A percentile compares a stretch with the other conserved stretches of the same genome.
These are phyloP conservation scores for Cataglyphis hispanica DNA, from an alignment of 1,140 invertebrate species.

Conservation along the genomic window DNA sequence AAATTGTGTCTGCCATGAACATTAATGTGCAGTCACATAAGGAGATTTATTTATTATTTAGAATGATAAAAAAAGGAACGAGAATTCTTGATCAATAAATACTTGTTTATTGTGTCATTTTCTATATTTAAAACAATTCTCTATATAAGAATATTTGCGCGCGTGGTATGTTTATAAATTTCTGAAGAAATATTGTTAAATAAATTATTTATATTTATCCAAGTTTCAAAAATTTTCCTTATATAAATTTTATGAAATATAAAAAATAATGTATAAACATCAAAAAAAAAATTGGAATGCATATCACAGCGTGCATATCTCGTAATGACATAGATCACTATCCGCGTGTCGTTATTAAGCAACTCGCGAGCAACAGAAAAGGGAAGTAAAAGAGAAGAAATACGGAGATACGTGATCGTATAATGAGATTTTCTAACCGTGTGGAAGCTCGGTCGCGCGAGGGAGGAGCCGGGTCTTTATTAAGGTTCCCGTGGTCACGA, in stretches of 20 bases:
- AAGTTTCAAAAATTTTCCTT: conserved; percentile 8
- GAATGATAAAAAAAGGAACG: not conserved
- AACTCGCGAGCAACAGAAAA: conserved; percentile 15
- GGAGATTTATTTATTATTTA: conserved; percentile 45
- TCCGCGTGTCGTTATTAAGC: conserved; percentile 54
- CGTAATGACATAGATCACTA: conserved; percentile 44
- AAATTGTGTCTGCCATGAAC: conserved; percentile 70
- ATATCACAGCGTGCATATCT: conserved; percentile 18
- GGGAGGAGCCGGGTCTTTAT: conserved; percentile 71
- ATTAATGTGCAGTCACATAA: conserved; percentile 56
- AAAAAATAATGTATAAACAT: conserved; percentile 27
- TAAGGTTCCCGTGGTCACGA: conserved; percentile 77
- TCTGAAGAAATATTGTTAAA: not conserved
- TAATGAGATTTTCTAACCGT: conserved; percentile 81
- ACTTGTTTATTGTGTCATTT: not conserved
- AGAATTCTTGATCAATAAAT: not conserved
- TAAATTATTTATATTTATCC: not conserved
- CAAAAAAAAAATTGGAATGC: conserved; percentile 40
- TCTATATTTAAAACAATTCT: not conserved
- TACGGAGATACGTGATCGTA: conserved; percentile 51
- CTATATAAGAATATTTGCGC: not conserved
- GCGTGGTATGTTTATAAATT: not conserved
- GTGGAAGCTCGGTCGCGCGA: conserved; percentile 70
- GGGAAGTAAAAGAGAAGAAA: conserved; percentile 29
- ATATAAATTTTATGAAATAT: not conserved